Base-by-base conservation (phyloP, 2,888 invertebrate genomes). In the Eledona agricola region DNA sequence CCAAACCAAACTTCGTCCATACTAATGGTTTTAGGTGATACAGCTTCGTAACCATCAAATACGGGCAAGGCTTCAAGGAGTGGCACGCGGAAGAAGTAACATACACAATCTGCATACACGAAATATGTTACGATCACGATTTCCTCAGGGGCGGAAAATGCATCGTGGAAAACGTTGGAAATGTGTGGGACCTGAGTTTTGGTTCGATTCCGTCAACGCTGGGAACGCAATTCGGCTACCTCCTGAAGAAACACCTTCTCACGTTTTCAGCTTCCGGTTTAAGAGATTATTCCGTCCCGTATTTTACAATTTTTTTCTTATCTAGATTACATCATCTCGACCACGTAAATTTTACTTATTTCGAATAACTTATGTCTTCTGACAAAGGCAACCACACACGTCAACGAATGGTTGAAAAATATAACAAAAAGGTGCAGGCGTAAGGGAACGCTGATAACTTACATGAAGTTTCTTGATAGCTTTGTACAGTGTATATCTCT, bases 261-360 rank as follows among this genome's bases (percentile, higher is more conserved):
- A 63, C 64, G 62, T 63, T 58, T 45, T 34, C 52, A 42, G 57
- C 59, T 67, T 67, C 67, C 67, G 67, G 67, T 67, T 65, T 62
- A 59, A 60, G 59, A 60, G 57, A 58, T 57, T 62, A 62, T 52
- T 55, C 53, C 51, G 57, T 47, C 58, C 53, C 55, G 46, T 61
- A 61, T 60, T 62, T 60, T 58, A 62, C 47, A 31, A 61, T 20
- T 34, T 19, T 46, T 32, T 17, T 50, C 22, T 58, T 60, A 58
- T 57, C 58, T 59, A 15, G 19, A 40, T 54, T 42, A 55, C 57
- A 51, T 50, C 61, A 61, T 61, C 61, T 47, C 40, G 57, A 38
- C 59, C 61, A 61, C 61, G 61, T 61, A 61, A 61, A 61, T 61
- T 61, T 61, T 57, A 59, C 61, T 59, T 61, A 57, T 25, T 49